Conservation (phyloP, 2,888 invertebrate species). For the Lithosia quadra region DNA sequence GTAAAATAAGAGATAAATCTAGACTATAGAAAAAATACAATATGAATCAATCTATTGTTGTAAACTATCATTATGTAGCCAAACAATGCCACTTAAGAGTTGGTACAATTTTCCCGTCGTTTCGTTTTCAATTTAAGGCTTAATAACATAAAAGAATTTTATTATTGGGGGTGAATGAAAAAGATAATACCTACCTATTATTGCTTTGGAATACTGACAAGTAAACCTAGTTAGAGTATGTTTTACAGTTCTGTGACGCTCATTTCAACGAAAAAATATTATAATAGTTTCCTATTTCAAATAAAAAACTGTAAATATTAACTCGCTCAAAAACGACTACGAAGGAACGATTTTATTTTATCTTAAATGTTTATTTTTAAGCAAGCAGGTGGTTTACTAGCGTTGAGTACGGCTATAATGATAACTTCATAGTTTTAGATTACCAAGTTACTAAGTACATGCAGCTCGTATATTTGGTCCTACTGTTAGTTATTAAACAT, state of each 20-base stretch:
- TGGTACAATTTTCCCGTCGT: neutral
- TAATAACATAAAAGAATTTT: neutral
- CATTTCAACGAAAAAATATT: conserved; percentile 28
- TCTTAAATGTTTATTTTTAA: conserved; percentile 19
- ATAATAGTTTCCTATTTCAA: conserved; percentile 22
- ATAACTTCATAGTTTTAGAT: neutral
- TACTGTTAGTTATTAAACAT: neutral
- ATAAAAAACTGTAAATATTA: conserved; percentile 11
- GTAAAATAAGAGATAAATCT: neutral
- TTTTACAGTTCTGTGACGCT: conserved; percentile 24
- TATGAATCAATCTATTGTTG: too few species aligned
- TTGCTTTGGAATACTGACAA: conserved; percentile 17
- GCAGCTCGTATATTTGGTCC: neutral
- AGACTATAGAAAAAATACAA: too few species aligned
- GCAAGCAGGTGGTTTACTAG: conserved; percentile 19
- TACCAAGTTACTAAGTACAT: neutral
- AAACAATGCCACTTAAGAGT: neutral
- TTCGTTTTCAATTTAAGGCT: neutral
- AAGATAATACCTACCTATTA: conserved; percentile 12
- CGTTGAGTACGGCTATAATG: conserved; percentile 8
- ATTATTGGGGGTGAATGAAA: conserved; percentile 18
- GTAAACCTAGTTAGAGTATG: conserved; percentile 31
- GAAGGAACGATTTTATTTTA: conserved; percentile 12
- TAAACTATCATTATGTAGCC: too few species aligned
- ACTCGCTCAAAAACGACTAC: neutral